phyloP scores from a whole-genome alignment of 2,797 vertebrate species.

The Coilia nasus region DNA sequence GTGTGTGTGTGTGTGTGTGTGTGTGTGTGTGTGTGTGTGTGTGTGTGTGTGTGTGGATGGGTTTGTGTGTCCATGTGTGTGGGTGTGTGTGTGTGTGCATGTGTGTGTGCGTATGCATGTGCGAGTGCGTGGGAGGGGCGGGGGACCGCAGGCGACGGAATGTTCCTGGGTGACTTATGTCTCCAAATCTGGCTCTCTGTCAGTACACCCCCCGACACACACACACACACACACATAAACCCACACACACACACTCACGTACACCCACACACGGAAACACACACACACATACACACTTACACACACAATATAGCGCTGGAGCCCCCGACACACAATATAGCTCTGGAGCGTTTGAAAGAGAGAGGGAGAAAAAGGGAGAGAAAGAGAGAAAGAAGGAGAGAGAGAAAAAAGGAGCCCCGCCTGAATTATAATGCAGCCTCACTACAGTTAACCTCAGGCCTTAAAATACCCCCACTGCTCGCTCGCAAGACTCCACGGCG shows the following conservation, averaged over 20 bases:
- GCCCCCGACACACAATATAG: background rate
- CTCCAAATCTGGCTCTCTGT: background rate
- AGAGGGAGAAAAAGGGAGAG: background rate
- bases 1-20: slow-evolving; percentile 25
- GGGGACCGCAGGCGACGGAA: background rate
- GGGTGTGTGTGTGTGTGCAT: slow-evolving; percentile 15
- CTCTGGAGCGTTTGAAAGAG: background rate
- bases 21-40: no score
- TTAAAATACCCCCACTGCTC: background rate
- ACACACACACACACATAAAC: no score
- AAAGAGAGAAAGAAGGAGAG: no score
- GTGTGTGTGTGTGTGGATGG: no score
- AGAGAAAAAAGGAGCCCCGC: background rate
- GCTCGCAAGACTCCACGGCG: background rate
- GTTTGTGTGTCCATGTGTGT: background rate
- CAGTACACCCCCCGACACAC: background rate
- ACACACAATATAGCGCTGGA: no score
- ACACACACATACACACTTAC: no score
- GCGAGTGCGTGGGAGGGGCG: slow-evolving; percentile 18
- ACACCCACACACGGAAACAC: no score
- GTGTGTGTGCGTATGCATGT: no score
- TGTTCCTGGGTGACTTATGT: slow-evolving; percentile 8
- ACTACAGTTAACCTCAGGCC: slow-evolving; percentile 9
- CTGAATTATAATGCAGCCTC: slow-evolving; percentile 12
- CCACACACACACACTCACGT: no score